Base-by-base conservation (phyloP, 2,888 invertebrate genomes). In the Trichopoda pennipes region DNA sequence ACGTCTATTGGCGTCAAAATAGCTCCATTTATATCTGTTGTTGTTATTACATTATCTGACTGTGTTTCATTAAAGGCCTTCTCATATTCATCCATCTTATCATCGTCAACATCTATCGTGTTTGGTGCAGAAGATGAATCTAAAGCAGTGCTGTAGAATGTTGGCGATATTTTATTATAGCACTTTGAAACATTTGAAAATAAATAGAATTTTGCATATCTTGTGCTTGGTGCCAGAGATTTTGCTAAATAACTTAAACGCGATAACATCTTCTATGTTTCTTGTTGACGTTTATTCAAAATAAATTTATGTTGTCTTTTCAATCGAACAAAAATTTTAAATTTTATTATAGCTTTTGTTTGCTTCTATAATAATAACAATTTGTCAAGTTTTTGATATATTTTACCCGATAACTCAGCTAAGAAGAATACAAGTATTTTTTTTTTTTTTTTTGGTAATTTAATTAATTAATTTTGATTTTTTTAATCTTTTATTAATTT, bases 1-100 rank as follows among this genome's bases (percentile, higher is more conserved):
- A 85, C 60, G 49, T 85, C 85, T 10, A 84, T 53, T 3, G 85
- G 83, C 9, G 85, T 83, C 2, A 84, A 12, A 8, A 38, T 56
- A 4, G 56, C 58, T 28, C 42, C 47, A 14, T 23, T 21, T 1
- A 49, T 21, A 49, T 56, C 38, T 7, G 14, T 38, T 38, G 38
- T 12, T 7, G 38, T 35, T 21, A 10, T 2, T 23, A 28, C 28
- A 28, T 28, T 28, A 28, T 77, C 55, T 3, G 23, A 8, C 8
- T 49, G 3, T 0, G 60, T 32, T 23, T 68, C 60, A 32, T 60
- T 9, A 44, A 28, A 1, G 2, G 55, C 42, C 9, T 72, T 73
- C 19, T 53, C 32, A 69, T 80, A 58, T 23, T 75, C 68, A 51
- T 61, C 66, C 58, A 78, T 68, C 61, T 79, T 64, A n/a, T 85